Evolutionary conservation across 2,888 invertebrate species (phyloP).

Genomic region (Ctenicera cuprea): DNA sequence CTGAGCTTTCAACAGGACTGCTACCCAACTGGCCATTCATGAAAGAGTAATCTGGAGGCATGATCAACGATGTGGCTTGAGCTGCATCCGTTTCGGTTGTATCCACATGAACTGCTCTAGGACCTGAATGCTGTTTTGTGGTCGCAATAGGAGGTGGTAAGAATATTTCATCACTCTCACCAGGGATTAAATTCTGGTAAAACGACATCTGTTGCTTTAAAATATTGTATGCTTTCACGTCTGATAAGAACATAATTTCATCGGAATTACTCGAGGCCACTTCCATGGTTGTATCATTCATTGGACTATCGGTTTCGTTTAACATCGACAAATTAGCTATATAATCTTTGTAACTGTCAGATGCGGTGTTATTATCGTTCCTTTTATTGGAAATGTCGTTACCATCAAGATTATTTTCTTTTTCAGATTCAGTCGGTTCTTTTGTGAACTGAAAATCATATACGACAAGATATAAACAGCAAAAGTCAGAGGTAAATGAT

Average conservation of each 20-base stretch:
- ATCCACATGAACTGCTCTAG: conserved; percentile 66
- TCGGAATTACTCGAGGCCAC: conserved; percentile 42
- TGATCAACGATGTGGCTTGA: conserved; percentile 62
- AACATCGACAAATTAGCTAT: conserved; percentile 31
- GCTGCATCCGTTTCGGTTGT: conserved; percentile 67
- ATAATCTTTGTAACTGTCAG: conserved; percentile 48
- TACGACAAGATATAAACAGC: conserved; percentile 77
- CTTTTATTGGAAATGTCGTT: conserved; percentile 46
- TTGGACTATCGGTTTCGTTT: conserved; percentile 43
- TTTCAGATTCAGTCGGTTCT: conserved; percentile 69
- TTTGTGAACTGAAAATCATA: conserved; percentile 83
- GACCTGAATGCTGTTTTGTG: conserved; percentile 65
- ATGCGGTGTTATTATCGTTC: conserved; percentile 35
- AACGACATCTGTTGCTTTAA: conserved; percentile 63
- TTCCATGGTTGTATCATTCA: conserved; percentile 47
- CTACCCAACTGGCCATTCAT: conserved; percentile 63
- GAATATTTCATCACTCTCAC: conserved; percentile 71
- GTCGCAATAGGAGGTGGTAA: conserved; percentile 64
- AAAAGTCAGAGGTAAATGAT: conserved; percentile 53
- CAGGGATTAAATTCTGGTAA: conserved; percentile 71
- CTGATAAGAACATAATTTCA: conserved; percentile 42
- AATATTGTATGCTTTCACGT: conserved; percentile 46
- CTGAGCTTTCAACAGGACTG: conserved; percentile 38
- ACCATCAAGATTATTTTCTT: conserved; percentile 36
- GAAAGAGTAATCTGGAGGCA: conserved; percentile 63